Conservation (phyloP, 1,140 invertebrate genomes). For the Drosophila oshimai region DNA sequence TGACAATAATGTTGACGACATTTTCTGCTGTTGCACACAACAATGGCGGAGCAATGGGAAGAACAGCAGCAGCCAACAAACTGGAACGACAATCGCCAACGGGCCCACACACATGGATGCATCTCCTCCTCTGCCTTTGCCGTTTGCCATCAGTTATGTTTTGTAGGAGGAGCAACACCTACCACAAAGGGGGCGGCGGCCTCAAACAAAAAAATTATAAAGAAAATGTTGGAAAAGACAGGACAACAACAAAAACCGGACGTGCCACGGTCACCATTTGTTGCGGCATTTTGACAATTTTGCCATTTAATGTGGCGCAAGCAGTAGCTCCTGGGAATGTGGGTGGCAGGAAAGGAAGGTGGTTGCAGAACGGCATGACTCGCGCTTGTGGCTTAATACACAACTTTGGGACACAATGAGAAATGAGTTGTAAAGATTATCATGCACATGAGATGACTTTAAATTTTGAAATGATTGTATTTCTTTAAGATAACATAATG, state of each 20-base stretch:
- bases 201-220: conserved; percentile 15
- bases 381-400: conserved; percentile 14
- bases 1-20: conserved; percentile 61
- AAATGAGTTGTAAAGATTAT: conserved; percentile 6
- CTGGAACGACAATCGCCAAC: conserved; percentile 47
- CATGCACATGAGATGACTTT: too few relatives aligned
- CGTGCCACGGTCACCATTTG: conserved; percentile 64
- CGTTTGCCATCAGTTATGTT: conserved; percentile 9
- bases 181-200: conserved; percentile 16
- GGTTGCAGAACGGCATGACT: conserved; percentile 1
- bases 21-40: conserved; percentile 70
- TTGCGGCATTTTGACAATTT: conserved; percentile 76
- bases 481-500: too few relatives aligned
- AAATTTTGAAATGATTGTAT: too few relatives aligned
- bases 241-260: conserved; percentile 31
- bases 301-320: conserved; percentile 56
- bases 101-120: conserved; percentile 29
- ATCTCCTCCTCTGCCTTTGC: neutral
- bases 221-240: conserved; percentile 22
- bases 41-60: conserved; percentile 22
- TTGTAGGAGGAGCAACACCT: conserved; percentile 20
- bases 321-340: neutral
- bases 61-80: conserved; percentile 34
- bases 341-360: neutral
- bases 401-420: conserved; percentile 10